Conservation (phyloP, 2,113 vertebrate genomes). For the Synchiropus splendidus region DNA sequence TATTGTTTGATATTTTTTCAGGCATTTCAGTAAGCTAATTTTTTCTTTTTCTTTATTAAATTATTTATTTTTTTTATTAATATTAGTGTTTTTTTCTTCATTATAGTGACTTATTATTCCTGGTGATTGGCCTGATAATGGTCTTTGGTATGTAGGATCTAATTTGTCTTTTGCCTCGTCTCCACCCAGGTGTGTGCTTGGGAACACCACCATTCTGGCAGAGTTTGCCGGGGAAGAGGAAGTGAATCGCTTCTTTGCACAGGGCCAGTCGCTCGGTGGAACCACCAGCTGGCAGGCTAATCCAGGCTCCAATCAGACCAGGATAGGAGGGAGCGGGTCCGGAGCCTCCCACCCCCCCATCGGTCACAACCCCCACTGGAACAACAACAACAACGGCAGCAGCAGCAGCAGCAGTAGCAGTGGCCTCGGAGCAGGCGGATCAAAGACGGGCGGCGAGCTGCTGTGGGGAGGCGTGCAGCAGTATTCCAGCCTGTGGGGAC, state of each 20-base stretch:
- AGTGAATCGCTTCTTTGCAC: constrained; percentile 92
- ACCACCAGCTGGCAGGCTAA: constrained; percentile 93
- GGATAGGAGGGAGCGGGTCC: constrained; percentile 76
- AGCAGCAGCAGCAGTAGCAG: constrained; percentile 56
- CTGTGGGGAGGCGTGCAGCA: constrained; percentile 85
- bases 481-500: constrained; percentile 93
- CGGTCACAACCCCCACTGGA: constrained; percentile 81
- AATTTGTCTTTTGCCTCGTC: too few relatives aligned
- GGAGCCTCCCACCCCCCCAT: constrained; percentile 72
- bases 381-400: constrained; percentile 63
- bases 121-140: too few relatives aligned
- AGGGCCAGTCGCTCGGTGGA: constrained; percentile 82
- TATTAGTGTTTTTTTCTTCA: too few relatives aligned
- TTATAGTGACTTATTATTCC: too few relatives aligned
- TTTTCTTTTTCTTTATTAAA: too few relatives aligned
- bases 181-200: constrained; percentile 80
- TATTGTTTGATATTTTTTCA: too few relatives aligned
- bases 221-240: constrained; percentile 94
- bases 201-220: constrained; percentile 94
- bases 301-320: constrained; percentile 72
- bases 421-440: constrained; percentile 29
- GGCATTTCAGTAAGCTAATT: too few relatives aligned
- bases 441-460: constrained; percentile 74
- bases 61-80: too few relatives aligned
- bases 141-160: constrained; percentile 64